Conservation (phyloP, 2,888 invertebrate genomes). For the Xanthia icteritia region DNA sequence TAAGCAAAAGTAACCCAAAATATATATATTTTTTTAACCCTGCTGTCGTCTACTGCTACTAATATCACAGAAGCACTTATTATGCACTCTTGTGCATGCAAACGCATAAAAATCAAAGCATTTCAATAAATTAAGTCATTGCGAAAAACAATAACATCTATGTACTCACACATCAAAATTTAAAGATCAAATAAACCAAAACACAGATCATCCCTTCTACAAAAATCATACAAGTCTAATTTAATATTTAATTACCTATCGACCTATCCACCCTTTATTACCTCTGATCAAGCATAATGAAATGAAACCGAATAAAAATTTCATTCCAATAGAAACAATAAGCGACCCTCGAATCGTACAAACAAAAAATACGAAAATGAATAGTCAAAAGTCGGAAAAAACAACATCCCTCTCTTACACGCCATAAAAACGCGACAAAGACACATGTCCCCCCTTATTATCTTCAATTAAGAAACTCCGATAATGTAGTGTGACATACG, state of each 20-base stretch:
- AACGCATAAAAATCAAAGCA: too few relatives aligned
- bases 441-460: constrained; percentile 90
- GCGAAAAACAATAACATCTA: neutral
- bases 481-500: constrained; percentile 89
- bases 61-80: too few relatives aligned
- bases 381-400: constrained; percentile 79
- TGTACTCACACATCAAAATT: neutral
- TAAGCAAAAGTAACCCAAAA: neutral
- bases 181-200: constrained; percentile 4
- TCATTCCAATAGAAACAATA: constrained; percentile 31
- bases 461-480: constrained; percentile 90
- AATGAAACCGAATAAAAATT: constrained; percentile 37
- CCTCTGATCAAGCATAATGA: constrained; percentile 27
- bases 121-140: neutral
- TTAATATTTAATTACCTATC: constrained; percentile 26
- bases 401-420: constrained; percentile 85
- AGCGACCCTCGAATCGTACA: constrained; percentile 33
- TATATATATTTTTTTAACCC: neutral
- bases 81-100: too few relatives aligned
- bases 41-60: neutral
- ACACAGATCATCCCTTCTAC: constrained; percentile 4
- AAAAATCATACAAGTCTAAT: constrained; percentile 10
- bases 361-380: constrained; percentile 60
- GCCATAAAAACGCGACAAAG: constrained; percentile 89
- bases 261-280: constrained; percentile 8